A percentile compares a stretch with the other conserved stretches of the same genome.
phyloP scores from a whole-genome alignment of 2,797 vertebrate species.

The Sebastes baramenuke region DNA sequence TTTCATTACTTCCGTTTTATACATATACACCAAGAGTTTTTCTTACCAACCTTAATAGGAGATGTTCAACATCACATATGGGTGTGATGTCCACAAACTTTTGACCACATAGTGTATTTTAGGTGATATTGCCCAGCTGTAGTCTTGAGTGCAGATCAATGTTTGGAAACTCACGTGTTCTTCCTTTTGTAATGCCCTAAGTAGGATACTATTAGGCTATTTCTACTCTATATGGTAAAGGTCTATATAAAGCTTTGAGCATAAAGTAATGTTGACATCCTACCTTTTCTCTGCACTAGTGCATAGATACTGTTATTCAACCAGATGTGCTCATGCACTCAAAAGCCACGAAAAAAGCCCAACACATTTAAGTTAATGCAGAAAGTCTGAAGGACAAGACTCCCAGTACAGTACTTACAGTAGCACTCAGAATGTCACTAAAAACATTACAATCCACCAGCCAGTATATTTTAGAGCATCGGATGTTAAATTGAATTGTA shows the following conservation, averaged over 20 bases:
- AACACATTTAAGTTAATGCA: background rate
- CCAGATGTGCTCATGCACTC: background rate
- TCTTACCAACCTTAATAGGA: background rate
- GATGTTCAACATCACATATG: background rate
- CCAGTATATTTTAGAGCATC: slow-evolving; percentile 6
- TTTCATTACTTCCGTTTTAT: background rate
- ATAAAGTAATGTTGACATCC: background rate
- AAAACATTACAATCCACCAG: slow-evolving; percentile 18
- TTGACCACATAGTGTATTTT: background rate
- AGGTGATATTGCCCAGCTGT: background rate
- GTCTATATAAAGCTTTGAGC: background rate
- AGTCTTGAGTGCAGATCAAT: background rate
- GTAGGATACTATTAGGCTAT: background rate
- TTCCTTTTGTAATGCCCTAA: background rate
- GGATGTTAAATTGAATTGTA: slow-evolving; percentile 32
- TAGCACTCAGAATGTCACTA: slow-evolving; percentile 1
- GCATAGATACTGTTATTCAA: background rate
- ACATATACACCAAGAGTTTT: background rate
- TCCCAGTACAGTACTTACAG: background rate
- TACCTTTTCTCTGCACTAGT: background rate
- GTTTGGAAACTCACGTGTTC: background rate
- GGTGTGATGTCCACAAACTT: background rate
- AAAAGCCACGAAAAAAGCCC: background rate
- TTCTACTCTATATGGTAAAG: background rate
- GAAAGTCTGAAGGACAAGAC: background rate